Base-by-base conservation (phyloP, 2,888 invertebrate species). In the Polydrusus cervinus region DNA sequence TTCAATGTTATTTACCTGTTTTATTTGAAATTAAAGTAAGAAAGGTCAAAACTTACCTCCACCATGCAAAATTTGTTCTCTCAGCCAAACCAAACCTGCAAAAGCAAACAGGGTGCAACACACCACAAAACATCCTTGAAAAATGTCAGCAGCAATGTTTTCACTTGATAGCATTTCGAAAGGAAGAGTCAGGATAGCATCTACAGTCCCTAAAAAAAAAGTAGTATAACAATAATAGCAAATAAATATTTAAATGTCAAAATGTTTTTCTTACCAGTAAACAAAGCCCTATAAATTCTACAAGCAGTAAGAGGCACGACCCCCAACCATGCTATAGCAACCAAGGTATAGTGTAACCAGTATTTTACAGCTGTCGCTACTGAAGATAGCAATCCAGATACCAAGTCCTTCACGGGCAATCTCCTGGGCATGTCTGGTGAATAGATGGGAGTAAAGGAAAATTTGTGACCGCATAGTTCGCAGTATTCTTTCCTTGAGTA, bases 361-460 rank as follows among this genome's bases (percentile, higher is more conserved):
- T 97, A 97, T 84, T 97, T 94, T 0, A 98, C 94, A 0, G 98
- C 98, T 53, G 96, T 95, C 3, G 94, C 94, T 38, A 98, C 92
- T 18, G 97, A 98, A 3, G 94, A 92, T 68, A 97, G 89, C 62
- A 98, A 88, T 1, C 99, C 99, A 57, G 95, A 94, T 0, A 97
- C 91, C 9, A 99, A 95, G 87, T 99, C 99, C 79, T 93, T 92
- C 38, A 99, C 89, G 0, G 99, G 99, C 82, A 99, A 89, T 76
- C 98, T 91, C 76, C 98, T 92, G n/a, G 99, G 99, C 99, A 99
- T 99, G 86, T 99, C 99, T 34, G 98, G 97, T n/a, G 98, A 97
- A 88, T 99, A 99, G 82, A 99, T 99, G 34, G 99, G 99, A 84
- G 97, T 97, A 85, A 99, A 99, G 3, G 97, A 97, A 88, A 99